phyloP scores from a whole-genome alignment of 2,797 vertebrate genomes.

The Telmatherina bonti region DNA sequence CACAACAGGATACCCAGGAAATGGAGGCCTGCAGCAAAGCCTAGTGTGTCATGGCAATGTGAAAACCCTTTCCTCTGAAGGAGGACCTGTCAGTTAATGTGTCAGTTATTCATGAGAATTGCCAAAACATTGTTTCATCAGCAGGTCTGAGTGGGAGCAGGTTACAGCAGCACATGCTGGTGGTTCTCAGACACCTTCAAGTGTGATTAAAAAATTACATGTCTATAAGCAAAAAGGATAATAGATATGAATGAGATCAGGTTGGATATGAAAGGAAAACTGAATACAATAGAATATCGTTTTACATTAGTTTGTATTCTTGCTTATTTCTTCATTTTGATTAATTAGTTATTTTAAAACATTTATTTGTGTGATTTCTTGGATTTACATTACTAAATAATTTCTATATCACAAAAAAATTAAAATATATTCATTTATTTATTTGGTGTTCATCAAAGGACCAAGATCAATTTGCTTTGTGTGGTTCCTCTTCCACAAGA shows the following conservation, averaged over 20 bases:
- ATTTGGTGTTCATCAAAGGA: not conserved
- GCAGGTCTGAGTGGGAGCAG: constrained; percentile 5
- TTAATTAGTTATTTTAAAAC: no score
- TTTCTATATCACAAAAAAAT: not conserved
- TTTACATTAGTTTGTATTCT: no score
- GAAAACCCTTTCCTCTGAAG: constrained; percentile 43
- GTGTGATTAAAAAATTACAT: not conserved
- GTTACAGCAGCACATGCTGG: not conserved
- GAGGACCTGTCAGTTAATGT: constrained; percentile 61
- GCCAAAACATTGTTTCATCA: constrained; percentile 50
- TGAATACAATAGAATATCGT: no score
- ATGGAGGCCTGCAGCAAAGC: constrained; percentile 60
- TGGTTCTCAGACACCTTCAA: not conserved
- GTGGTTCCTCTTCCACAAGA: not conserved
- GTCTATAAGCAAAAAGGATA: not conserved
- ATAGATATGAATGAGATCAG: not conserved
- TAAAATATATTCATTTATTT: not conserved
- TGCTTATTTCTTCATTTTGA: no score
- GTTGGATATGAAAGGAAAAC: no score
- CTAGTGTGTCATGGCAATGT: constrained; percentile 62
- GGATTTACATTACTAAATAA: no score
- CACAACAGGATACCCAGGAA: constrained; percentile 60
- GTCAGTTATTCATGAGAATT: constrained; percentile 61
- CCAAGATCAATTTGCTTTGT: not conserved
- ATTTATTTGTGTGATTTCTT: no score